phyloP scores from a whole-genome alignment of 2,888 invertebrate genomes.

The Lordiphosa fenestrarum region DNA sequence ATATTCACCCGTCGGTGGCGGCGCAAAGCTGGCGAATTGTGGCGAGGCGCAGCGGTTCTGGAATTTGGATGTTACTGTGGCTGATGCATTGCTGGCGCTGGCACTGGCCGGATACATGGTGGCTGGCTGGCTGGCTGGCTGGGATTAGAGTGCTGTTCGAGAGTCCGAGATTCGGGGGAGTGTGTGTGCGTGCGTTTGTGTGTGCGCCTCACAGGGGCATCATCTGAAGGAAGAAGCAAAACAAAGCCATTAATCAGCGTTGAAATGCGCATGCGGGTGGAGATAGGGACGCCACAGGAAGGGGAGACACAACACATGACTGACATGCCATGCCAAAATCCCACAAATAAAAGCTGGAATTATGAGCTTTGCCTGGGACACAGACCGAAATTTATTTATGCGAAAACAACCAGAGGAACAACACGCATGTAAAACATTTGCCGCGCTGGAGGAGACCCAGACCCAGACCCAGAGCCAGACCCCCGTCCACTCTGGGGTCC shows the following conservation, averaged over 20 bases:
- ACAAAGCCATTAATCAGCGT: slow-evolving; percentile 65
- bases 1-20: slow-evolving; percentile 85
- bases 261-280: slow-evolving; percentile 45
- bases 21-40: slow-evolving; percentile 87
- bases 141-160: background rate
- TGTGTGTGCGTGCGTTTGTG: background rate
- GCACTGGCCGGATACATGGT: slow-evolving; percentile 73
- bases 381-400: slow-evolving; percentile 65
- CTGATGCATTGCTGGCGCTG: slow-evolving; percentile 33
- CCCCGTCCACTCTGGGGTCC: slow-evolving; percentile 21
- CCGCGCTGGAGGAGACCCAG: too few relatives aligned
- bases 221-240: slow-evolving; percentile 48
- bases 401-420: slow-evolving; percentile 48
- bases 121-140: slow-evolving; percentile 6
- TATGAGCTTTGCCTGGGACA: slow-evolving; percentile 60
- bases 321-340: slow-evolving; percentile 72
- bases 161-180: background rate
- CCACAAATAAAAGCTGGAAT: slow-evolving; percentile 75
- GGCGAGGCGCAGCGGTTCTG: slow-evolving; percentile 80
- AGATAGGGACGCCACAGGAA: background rate
- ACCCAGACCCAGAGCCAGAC: slow-evolving; percentile 6
- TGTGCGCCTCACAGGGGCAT: slow-evolving; percentile 27
- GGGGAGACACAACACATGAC: slow-evolving; percentile 48
- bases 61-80: slow-evolving; percentile 62
- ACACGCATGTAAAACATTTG: slow-evolving; percentile 71